Evolutionary conservation across 2,888 invertebrate genomes (phyloP).

Genomic region (Cheilosia pagana): DNA sequence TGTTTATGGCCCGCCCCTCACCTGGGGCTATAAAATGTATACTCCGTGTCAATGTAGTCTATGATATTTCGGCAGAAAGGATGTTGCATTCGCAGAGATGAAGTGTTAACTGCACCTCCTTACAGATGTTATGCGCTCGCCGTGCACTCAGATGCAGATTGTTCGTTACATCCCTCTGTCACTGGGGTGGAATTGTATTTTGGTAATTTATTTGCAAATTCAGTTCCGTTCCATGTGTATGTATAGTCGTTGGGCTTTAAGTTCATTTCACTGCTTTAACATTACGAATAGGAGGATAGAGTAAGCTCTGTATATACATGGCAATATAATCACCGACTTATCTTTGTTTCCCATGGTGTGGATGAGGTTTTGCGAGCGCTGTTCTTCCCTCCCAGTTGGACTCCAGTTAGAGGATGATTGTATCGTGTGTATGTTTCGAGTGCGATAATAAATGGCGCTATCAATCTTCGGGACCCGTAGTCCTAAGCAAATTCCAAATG

Average conservation of each 20-base stretch:
- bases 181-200: constrained; percentile 10
- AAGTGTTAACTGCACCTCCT: constrained; percentile 57
- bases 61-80: not conserved
- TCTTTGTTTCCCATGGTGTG: constrained; percentile 35
- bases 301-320: constrained; percentile 28
- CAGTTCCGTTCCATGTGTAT: not conserved
- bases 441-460: constrained; percentile 63
- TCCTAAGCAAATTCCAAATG: constrained; percentile 33
- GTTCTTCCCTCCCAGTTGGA: constrained; percentile 8
- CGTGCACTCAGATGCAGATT: constrained; percentile 50
- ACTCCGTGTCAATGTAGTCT: not conserved
- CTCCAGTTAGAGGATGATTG: not conserved
- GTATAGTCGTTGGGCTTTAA: constrained; percentile 23
- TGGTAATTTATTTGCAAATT: constrained; percentile 38
- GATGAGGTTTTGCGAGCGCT: constrained; percentile 42
- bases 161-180: constrained; percentile 27
- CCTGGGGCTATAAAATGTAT: not conserved
- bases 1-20: not conserved
- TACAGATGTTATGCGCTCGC: constrained; percentile 40
- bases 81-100: constrained; percentile 16
- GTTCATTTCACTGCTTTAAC: constrained; percentile 21
- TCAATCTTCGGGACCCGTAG: constrained; percentile 51
- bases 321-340: constrained; percentile 63
- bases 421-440: not conserved
- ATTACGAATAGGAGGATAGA: not conserved